Evolutionary conservation across 2,797 vertebrate genomes (phyloP).

Genomic region (Gadopsis marmoratus): DNA sequence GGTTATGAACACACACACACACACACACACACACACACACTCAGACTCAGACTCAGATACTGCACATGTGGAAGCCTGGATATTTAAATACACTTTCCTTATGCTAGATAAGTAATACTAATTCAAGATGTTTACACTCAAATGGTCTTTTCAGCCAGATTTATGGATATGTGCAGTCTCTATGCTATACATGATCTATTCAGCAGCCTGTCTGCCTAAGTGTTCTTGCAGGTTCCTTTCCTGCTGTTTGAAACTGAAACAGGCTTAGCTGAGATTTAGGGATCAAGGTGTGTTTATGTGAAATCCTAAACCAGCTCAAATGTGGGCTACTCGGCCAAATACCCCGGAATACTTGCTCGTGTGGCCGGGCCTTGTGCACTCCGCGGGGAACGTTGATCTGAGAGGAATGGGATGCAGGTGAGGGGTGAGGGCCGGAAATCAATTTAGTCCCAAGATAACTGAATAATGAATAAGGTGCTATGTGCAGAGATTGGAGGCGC

Average conservation of each 20-base stretch:
- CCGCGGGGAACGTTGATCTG: constrained; percentile 78
- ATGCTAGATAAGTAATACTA: constrained; percentile 26
- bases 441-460: constrained; percentile 76
- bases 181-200: constrained; percentile 55
- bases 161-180: constrained; percentile 32
- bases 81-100: constrained; percentile 38
- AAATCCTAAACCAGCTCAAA: constrained; percentile 80
- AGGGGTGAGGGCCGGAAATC: constrained; percentile 79
- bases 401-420: constrained; percentile 71
- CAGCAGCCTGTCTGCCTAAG: constrained; percentile 45
- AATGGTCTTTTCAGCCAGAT: constrained; percentile 43
- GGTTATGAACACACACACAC: constrained; percentile 67
- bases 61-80: constrained; percentile 21
- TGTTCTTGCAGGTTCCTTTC: constrained; percentile 65
- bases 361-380: constrained; percentile 73
- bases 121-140: constrained; percentile 59
- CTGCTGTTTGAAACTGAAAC: constrained; percentile 80
- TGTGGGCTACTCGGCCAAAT: constrained; percentile 68
- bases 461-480: constrained; percentile 83
- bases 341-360: constrained; percentile 69
- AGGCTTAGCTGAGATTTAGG: constrained; percentile 83
- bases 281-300: constrained; percentile 86
- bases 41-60: constrained; percentile 13
- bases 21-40: constrained; percentile 24
- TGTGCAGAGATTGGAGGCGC: constrained; percentile 61